Evolutionary conservation across 2,797 vertebrate genomes (phyloP).

Genomic region (Nasua narica): DNA sequence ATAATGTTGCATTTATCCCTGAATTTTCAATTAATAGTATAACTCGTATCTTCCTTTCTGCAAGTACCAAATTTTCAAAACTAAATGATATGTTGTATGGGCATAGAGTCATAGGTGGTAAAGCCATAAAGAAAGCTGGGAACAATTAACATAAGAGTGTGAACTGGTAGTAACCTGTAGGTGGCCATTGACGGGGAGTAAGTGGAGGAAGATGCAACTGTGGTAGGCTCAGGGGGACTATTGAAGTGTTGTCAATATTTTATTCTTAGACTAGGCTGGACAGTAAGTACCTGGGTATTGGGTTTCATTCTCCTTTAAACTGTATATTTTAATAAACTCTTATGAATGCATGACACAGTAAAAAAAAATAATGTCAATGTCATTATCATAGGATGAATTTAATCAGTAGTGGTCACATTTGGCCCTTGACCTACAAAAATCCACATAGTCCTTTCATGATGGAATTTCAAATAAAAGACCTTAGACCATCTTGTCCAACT

Average conservation of each 20-base stretch:
- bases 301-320: constrained; percentile 3
- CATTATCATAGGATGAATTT: neutral
- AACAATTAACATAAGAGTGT: neutral
- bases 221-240: neutral
- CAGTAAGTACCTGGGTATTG: neutral
- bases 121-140: neutral
- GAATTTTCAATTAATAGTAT: neutral
- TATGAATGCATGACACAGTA: neutral
- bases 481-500: neutral
- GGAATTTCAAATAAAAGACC: constrained; percentile 23
- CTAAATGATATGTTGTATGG: neutral
- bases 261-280: neutral
- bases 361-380: neutral
- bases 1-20: neutral
- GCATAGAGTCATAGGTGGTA: neutral
- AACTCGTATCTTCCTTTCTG: neutral
- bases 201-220: neutral
- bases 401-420: neutral
- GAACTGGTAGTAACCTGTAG: neutral
- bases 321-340: constrained; percentile 43
- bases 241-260: neutral
- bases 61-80: constrained; percentile 18
- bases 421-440: neutral
- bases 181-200: neutral
- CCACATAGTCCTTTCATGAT: neutral